A percentile compares a stretch with the other conserved stretches of the same genome.
These are phyloP conservation scores for Paramuricea clavata DNA, from an alignment of 92 coral and sea anemone species.

Conservation along the genomic window DNA sequence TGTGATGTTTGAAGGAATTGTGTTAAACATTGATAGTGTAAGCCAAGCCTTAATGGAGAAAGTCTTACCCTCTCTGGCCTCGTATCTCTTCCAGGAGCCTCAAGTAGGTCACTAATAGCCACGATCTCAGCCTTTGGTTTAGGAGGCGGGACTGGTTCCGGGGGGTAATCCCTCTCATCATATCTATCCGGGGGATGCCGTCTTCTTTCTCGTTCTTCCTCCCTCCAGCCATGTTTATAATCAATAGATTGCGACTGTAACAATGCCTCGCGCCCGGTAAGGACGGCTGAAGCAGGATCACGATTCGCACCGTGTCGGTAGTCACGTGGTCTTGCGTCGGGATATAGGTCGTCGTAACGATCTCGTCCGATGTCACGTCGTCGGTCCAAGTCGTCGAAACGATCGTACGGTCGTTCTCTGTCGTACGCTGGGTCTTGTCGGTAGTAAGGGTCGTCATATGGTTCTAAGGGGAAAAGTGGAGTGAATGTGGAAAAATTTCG, in stretches of 20 bases:
- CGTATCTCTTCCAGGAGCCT: conserved; percentile 86
- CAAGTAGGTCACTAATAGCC: conserved; percentile 84
- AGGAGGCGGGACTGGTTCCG: conserved; percentile 34
- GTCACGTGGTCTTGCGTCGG: conserved; percentile 1
- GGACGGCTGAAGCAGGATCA: not conserved
- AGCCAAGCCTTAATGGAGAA: too few relatives aligned
- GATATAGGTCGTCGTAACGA: not conserved
- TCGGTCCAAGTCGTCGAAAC: conserved; percentile 12
- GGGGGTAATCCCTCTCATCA: conserved; percentile 33
- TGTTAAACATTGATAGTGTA: too few relatives aligned
- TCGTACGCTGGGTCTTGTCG: conserved; percentile 16
- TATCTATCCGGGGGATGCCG: conserved; percentile 47
- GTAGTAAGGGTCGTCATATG: conserved; percentile 3
- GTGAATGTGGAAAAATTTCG: not conserved
- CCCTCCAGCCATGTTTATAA: conserved; percentile 37
- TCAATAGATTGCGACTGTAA: conserved; percentile 32
- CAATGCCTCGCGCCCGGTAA: not conserved
- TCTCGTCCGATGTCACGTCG: conserved; percentile 32
- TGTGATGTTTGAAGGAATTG: too few relatives aligned
- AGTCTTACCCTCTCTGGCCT: conserved; percentile 96
- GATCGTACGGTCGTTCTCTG: conserved; percentile 43
- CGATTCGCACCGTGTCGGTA: not conserved
- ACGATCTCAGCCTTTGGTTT: conserved; percentile 82
- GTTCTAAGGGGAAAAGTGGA: not conserved
- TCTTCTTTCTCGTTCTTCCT: conserved; percentile 54